Conservation (phyloP, 2,113 vertebrate species). For the Strigops habroptila region DNA sequence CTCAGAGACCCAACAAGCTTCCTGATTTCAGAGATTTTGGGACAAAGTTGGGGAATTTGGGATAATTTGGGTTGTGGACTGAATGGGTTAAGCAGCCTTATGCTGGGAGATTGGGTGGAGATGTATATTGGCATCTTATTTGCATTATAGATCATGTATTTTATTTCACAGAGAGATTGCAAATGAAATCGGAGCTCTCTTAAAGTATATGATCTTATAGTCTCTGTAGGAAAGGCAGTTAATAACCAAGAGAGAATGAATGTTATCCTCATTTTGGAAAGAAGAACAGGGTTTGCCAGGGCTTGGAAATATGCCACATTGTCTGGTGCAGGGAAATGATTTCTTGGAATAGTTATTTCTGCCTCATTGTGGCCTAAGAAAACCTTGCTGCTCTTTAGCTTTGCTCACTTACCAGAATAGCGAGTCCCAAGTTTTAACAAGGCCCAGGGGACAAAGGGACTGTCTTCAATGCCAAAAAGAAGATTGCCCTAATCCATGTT, state of each 20-base stretch:
- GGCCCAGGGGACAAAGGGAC: not conserved
- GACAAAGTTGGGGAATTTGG: not conserved
- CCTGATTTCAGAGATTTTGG: not conserved
- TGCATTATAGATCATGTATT: not conserved
- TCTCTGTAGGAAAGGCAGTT: not conserved
- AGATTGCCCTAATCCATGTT: not conserved
- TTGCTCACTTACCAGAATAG: not conserved
- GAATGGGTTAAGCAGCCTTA: not conserved
- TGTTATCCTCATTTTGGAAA: not conserved
- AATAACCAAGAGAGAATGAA: not conserved
- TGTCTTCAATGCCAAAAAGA: not conserved
- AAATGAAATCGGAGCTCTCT: not conserved
- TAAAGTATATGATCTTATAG: not conserved
- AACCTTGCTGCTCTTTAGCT: constrained; percentile 36
- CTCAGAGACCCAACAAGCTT: not conserved
- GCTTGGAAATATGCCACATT: not conserved
- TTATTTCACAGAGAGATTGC: not conserved
- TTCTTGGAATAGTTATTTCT: constrained; percentile 3
- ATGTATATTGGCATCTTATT: not conserved
- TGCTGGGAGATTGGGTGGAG: not conserved
- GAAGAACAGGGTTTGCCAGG: not conserved
- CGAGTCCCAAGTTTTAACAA: constrained; percentile 2
- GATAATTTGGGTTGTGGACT: not conserved
- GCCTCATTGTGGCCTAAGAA: not conserved
- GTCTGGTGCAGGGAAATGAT: not conserved